Base-by-base conservation (phyloP, 2,113 vertebrate species). In the Myocastor coypus region DNA sequence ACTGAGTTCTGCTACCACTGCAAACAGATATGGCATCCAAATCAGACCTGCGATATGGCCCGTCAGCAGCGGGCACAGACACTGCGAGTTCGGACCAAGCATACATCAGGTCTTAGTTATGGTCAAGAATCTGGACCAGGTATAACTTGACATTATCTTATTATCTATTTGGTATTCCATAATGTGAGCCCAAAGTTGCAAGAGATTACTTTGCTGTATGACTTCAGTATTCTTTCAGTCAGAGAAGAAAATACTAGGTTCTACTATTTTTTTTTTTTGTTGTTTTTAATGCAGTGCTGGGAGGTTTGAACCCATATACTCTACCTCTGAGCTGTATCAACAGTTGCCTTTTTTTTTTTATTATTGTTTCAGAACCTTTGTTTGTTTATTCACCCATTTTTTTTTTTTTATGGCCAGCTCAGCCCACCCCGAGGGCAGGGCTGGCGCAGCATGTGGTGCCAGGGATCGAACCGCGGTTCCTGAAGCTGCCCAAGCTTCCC, bases 1-100 rank as follows among this genome's bases (percentile, higher is more conserved):
- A 99, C 99, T 0, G 99, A 99, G 98, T 99, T 99, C 98, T 99
- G 99, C 98, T 99, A 99, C 97, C 99, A 99, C 98, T 99, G 99
- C 98, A 99, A 99, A 69, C 99, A 99, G 98, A 99, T 99, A 96
- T 99, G 99, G 99, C 99, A 99, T 93, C 99, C 99, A 97, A 99
- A 99, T 98, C 99, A 99, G 96, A 99, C 99, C 11, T 99, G 99
- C 80, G 99, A 99, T 98, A 99, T 99, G 81, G 99, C 99, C 71
- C 99, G 99, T 59, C 99, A 99, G 95, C 99, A 99, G 97, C 98
- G 99, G 97, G 99, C 99, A 0, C 99, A 99, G 89, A 98, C 98
- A n/a, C 98, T 99, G 95, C 99, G 99, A 26, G 99, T 99, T 1
- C 99, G 99, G 89, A 99, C 99, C 98, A 99, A 99, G 98, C 99